Evolutionary conservation across 2,888 invertebrate genomes (phyloP).

Genomic region (Tetragonula carbonaria): DNA sequence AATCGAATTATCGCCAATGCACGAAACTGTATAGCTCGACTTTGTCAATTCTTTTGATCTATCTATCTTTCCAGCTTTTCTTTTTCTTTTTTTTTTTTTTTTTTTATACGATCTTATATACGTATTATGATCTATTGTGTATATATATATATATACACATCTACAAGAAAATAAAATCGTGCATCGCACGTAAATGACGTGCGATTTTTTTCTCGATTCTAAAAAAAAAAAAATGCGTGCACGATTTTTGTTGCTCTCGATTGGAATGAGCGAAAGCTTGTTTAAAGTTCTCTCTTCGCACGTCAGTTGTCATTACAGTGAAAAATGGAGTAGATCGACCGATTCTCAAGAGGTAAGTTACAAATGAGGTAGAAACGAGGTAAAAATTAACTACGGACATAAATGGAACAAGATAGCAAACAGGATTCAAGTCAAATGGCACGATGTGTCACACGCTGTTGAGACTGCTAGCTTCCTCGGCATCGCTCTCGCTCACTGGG

Average conservation of each 20-base stretch:
- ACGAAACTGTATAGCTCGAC: not conserved
- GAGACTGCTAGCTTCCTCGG: slow-evolving; percentile 76
- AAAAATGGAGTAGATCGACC: not conserved
- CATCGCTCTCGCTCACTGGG: slow-evolving; percentile 77
- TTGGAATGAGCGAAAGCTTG: not conserved
- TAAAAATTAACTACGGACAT: not conserved
- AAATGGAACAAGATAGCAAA: not conserved
- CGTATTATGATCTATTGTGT: not conserved
- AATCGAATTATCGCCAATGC: not conserved
- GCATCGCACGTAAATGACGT: not conserved
- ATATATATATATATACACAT: too few relatives aligned
- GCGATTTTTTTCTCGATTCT: not conserved
- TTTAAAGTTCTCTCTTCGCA: not conserved
- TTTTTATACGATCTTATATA: not conserved
- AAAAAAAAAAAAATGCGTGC: slow-evolving; percentile 1
- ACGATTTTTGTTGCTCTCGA: slow-evolving; percentile 2
- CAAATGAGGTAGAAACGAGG: not conserved
- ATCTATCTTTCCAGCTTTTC: not conserved
- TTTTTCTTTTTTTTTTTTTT: not conserved
- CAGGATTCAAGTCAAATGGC: not conserved
- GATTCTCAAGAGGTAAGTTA: not conserved
- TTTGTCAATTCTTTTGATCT: too few relatives aligned
- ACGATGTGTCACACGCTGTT: slow-evolving; percentile 78
- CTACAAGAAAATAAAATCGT: not conserved
- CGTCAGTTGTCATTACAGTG: not conserved